Evolutionary conservation across 2,888 invertebrate genomes (phyloP).

Genomic region (Gryllus longicercus): DNA sequence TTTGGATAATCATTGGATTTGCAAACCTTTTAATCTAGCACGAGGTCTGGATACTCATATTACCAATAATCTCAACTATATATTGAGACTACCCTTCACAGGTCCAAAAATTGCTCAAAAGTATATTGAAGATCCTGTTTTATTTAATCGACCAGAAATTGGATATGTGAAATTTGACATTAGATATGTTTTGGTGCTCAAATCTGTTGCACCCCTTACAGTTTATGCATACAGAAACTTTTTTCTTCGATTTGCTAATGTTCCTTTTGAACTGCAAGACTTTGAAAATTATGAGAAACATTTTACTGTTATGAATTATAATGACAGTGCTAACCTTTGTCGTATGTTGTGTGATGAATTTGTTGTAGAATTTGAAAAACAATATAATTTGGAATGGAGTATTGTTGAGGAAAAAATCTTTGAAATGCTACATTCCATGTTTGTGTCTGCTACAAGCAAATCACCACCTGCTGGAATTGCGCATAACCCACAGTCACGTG

Average conservation of each 20-base stretch:
- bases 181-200: constrained; percentile 78
- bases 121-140: constrained; percentile 77
- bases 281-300: constrained; percentile 87
- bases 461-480: constrained; percentile 75
- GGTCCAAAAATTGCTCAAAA: constrained; percentile 87
- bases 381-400: constrained; percentile 69
- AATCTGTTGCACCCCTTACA: constrained; percentile 69
- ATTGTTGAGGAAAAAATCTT: constrained; percentile 68
- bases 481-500: constrained; percentile 74
- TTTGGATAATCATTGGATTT: constrained; percentile 86
- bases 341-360: constrained; percentile 80
- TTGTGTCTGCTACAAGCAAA: constrained; percentile 65
- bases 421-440: constrained; percentile 65
- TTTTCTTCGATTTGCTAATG: constrained; percentile 84
- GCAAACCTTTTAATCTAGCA: constrained; percentile 91
- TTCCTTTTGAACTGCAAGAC: constrained; percentile 68
- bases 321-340: constrained; percentile 56
- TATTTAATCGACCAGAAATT: constrained; percentile 71
- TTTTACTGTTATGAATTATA: constrained; percentile 94
- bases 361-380: constrained; percentile 65
- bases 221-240: constrained; percentile 73
- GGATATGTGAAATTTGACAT: constrained; percentile 83
- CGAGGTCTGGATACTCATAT: constrained; percentile 81
- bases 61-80: constrained; percentile 71
- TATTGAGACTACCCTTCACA: constrained; percentile 71